These are phyloP conservation scores for Capricornis sumatraensis DNA, from an alignment of 2,113 vertebrate genomes.

Conservation along the genomic window DNA sequence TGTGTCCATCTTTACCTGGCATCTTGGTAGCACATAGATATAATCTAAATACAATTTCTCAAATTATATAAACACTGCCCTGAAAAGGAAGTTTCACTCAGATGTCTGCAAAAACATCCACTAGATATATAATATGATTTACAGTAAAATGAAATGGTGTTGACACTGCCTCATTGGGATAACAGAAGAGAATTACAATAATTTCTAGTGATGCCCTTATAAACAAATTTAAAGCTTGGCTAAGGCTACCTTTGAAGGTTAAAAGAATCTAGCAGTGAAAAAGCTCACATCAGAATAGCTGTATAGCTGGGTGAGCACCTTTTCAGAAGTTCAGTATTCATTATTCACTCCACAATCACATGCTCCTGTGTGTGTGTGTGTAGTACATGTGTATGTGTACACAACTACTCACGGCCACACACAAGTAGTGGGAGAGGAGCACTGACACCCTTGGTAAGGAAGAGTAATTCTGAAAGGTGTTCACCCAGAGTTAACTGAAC, in stretches of 20 bases:
- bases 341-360: background rate
- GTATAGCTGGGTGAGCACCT: background rate
- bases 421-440: background rate
- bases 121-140: background rate
- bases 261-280: background rate
- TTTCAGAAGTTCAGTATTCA: background rate
- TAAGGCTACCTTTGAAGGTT: background rate
- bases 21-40: background rate
- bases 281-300: background rate
- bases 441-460: background rate
- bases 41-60: background rate
- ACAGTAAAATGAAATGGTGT: background rate
- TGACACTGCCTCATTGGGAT: background rate
- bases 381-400: too few relatives aligned
- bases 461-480: background rate
- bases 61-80: background rate
- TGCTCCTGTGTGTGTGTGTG: rapidly evolving
- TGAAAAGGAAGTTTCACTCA: background rate
- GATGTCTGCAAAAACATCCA: background rate
- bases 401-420: background rate
- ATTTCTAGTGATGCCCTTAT: background rate
- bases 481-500: background rate
- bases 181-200: background rate
- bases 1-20: background rate
- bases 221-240: background rate